A percentile compares a stretch with the other conserved stretches of the same genome.
phyloP scores from a whole-genome alignment of 2,797 vertebrate species.

The Anabacerthia variegaticeps region DNA sequence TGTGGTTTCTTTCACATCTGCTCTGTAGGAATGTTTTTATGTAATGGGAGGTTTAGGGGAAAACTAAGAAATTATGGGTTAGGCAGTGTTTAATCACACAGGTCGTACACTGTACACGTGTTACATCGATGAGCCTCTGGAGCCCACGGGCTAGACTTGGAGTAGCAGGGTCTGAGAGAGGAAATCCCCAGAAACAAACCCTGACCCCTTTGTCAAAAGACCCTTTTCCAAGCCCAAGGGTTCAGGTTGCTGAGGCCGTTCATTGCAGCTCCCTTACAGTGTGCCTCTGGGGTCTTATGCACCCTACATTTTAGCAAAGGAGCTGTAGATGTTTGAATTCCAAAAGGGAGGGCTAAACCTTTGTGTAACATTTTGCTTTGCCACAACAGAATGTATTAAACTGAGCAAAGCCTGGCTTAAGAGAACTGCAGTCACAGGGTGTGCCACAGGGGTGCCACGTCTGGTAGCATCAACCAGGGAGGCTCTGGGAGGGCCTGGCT shows the following conservation, averaged over 20 bases:
- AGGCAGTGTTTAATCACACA: not conserved
- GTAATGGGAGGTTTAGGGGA: not conserved
- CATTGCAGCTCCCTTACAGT: not conserved
- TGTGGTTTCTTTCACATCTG: not conserved
- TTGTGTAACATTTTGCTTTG: not conserved
- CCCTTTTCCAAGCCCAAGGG: not conserved
- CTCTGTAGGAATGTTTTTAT: not conserved
- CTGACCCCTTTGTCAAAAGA: not conserved
- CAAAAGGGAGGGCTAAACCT: not conserved
- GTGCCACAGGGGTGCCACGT: not conserved
- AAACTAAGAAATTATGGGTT: not conserved
- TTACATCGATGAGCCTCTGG: not conserved
- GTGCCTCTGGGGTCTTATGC: not conserved
- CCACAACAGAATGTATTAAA: not conserved
- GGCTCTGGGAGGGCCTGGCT: not conserved
- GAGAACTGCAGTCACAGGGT: not conserved
- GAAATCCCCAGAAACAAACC: not conserved
- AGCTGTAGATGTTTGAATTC: not conserved
- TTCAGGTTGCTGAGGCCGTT: not conserved
- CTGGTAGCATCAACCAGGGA: conserved; percentile 12
- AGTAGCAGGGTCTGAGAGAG: not conserved
- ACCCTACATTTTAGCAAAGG: not conserved
- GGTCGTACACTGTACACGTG: not conserved
- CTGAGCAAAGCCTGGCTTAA: not conserved
- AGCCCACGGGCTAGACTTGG: not conserved